Conservation (phyloP, 2,797 vertebrate species). For the Pachyuromys duprasi region DNA sequence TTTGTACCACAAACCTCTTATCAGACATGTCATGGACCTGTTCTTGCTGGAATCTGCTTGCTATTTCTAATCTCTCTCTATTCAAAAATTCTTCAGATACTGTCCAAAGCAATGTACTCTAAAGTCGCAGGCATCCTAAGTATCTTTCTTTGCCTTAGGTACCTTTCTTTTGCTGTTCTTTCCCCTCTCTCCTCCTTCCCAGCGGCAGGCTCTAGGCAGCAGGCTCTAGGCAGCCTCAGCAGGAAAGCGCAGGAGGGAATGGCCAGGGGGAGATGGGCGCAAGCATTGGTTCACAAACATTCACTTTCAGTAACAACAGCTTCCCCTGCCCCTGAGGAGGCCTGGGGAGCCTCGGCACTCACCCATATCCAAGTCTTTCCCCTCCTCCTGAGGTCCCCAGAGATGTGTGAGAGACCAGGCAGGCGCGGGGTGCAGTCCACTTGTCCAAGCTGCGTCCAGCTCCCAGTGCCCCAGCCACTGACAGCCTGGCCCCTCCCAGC, state of each 20-base stretch:
- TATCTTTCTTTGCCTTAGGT: not conserved
- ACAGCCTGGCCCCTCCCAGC: conserved; percentile 54
- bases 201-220: not conserved
- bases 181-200: not conserved
- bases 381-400: not conserved
- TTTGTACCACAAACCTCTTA: not conserved
- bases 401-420: not conserved
- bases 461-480: not conserved
- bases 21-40: not conserved
- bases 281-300: not conserved
- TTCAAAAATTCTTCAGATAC: not conserved
- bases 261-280: not conserved
- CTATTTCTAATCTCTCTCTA: not conserved
- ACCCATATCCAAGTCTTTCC: conserved; percentile 73
- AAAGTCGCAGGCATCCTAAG: not conserved
- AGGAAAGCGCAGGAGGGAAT: not conserved
- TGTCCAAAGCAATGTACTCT: fast-evolving
- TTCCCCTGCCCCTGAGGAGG: not conserved
- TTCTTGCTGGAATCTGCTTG: no score
- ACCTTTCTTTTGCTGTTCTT: not conserved
- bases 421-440: not conserved
- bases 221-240: not conserved
- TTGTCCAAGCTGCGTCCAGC: not conserved
- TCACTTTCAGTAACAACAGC: not conserved
- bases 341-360: conserved; percentile 44